Conservation (phyloP, 2,888 invertebrate genomes). For the Stenodema calcarata region DNA sequence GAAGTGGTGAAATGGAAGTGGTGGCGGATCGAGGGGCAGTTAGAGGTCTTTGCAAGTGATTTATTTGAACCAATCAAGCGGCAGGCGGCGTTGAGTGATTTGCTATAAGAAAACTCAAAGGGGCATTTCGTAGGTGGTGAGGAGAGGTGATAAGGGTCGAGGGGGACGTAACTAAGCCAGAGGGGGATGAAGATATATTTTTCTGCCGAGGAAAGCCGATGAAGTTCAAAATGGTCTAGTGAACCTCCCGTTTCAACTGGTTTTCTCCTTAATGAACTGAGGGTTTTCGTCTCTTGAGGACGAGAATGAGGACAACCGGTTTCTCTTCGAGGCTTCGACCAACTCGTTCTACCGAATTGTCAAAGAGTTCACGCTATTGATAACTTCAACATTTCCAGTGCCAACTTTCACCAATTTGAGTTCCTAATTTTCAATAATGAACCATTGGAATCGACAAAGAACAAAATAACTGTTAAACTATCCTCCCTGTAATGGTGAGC, state of each 20-base stretch:
- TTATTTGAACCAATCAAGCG: constrained; percentile 31
- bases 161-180: neutral
- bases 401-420: too few species aligned
- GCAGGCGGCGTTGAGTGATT: constrained; percentile 33
- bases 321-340: too few species aligned
- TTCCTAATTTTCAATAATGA: too few species aligned
- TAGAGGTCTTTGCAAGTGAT: constrained; percentile 12
- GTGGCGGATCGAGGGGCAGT: neutral
- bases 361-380: too few species aligned
- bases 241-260: neutral
- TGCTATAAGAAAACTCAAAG: constrained; percentile 27
- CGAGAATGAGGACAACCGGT: too few species aligned
- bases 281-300: too few species aligned
- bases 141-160: neutral
- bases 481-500: too few species aligned
- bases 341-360: too few species aligned
- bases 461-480: too few species aligned
- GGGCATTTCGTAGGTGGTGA: neutral
- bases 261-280: neutral
- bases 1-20: neutral
- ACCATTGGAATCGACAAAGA: too few species aligned
- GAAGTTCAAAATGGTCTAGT: neutral
- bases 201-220: neutral
- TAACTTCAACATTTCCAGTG: too few species aligned
- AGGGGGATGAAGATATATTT: neutral